Evolutionary conservation across 2,797 vertebrate genomes (phyloP), one percentile per base, ranked within the genome.

Genomic region (Strix occidentalis): DNA sequence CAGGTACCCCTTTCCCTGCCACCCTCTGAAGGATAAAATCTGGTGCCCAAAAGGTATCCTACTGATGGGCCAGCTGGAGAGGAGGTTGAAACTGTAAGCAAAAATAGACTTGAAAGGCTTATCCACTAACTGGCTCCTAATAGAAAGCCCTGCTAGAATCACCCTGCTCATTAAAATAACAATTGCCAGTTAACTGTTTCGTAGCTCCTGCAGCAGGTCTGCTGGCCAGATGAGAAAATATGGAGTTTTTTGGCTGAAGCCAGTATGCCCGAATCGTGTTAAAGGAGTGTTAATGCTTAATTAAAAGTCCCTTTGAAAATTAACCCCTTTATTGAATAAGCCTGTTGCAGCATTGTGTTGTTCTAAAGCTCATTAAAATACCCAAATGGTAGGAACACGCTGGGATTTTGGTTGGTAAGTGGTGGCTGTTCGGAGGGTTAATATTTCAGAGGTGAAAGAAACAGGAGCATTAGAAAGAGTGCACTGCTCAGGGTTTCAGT

Each of bases 101-200:
- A 79, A 96, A 95, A 89, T n/a, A 82, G 72, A 50, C 48, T 91
- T 93, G 76, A 91, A 95, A 84, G 61, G 39, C 39, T 93, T 92
- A 57, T 51, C 46, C 6, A 13, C 85, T 71, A 64, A 70, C 43
- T 86, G 82, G 19, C 15, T 92, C 21, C 56, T 91, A 71, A 50
- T 78, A 65, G 50, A 82, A 79, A 81, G n/a, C 26, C 43, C 21
- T 87, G 65, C 61, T 90, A 84, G 80, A 70, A 79, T 89, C 1
- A 58, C 45, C 83, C 54, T 75, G n/a, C 29, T 94, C 25, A 28
- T 94, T 96, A 89, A 94, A 96, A 69, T 78, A 88, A 31, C 10
- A 86, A 33, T 72, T 80, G 33, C 71, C 5, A 33, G 70, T 87
- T 93, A 91, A 84, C 72, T 64, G 39, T 90, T 95, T 95, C 6